Base-by-base conservation (phyloP, 1,140 invertebrate species). In the Bombyx mori region DNA sequence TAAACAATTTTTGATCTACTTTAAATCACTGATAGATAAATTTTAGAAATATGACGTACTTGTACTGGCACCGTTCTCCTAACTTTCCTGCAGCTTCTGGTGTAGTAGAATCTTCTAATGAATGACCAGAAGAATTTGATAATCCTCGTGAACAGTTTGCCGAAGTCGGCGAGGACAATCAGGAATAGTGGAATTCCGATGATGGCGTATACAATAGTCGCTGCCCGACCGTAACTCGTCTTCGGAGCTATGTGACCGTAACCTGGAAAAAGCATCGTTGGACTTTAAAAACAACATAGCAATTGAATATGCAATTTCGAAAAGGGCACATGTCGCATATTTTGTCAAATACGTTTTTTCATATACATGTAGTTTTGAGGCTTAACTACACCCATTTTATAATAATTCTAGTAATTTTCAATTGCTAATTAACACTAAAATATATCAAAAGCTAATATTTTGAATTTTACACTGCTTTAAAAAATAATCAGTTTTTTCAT, bases 61-160 rank as follows among this genome's bases (percentile, higher is more conserved):
- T 96, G 92, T 42, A 96, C 90, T 58, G 92, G 92, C 1, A 82
- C 92, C 35, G 92, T 94, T 74, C 91, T 91, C 52, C 94, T 84
- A 10, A 95, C 92, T 81, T 92, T 91, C n/a, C 91, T 89, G 68
- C 94, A 96, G 65, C 94, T 95, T 63, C 94, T 93, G 0, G 95
- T 96, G 65, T 96, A 94, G 68, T 96, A 96, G 3, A 97, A 88
- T 57, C 96, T 90, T 49, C 96, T 90, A 1, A 98, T 94, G 73
- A 94, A 96, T 0, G 94, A 92, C 93, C 97, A 98, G n/a, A 97
- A 88, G 76, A 96, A 97, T 79, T 98, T 97, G 52, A 99, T 97
- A 54, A 93, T 91, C 67, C 97, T 91, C 2, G 96, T 97, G 73
- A 97, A 96, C 1, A 98, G 88, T 89, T 97, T 97, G 60, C 96